These are phyloP conservation scores for Clarias gariepinus DNA, from an alignment of 2,113 vertebrate species.

Conservation along the genomic window DNA sequence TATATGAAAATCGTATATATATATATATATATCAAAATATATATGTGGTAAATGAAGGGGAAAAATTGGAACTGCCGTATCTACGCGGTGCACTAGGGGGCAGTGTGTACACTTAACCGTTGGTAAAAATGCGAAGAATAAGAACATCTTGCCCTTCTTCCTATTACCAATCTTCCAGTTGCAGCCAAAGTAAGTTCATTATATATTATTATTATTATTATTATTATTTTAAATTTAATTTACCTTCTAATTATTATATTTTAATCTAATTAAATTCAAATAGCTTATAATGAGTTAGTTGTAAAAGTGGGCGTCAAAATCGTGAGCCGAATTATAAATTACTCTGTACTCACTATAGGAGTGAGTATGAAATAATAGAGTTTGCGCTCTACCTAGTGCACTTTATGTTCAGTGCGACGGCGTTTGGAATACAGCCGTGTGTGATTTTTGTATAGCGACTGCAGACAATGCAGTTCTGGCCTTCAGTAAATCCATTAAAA, in stretches of 20 bases:
- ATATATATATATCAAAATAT: too few species aligned
- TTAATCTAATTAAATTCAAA: neutral
- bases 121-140: neutral
- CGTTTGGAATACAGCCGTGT: neutral
- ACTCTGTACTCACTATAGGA: neutral
- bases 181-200: neutral
- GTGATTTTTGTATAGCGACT: neutral
- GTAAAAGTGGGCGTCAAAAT: neutral
- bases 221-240: neutral
- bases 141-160: neutral
- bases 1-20: too few species aligned
- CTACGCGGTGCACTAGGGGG: neutral
- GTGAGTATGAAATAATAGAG: neutral
- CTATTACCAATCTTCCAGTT: too few species aligned
- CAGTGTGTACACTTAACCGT: neutral
- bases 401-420: neutral
- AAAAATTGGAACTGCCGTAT: neutral
- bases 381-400: neutral
- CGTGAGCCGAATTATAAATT: neutral
- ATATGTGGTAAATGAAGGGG: neutral
- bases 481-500: neutral
- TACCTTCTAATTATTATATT: neutral
- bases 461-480: neutral
- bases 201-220: neutral
- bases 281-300: neutral